Evolutionary conservation across 2,113 vertebrate genomes (phyloP), one percentile per base, ranked within the genome.

Genomic region (Phyllostomus hastatus): DNA sequence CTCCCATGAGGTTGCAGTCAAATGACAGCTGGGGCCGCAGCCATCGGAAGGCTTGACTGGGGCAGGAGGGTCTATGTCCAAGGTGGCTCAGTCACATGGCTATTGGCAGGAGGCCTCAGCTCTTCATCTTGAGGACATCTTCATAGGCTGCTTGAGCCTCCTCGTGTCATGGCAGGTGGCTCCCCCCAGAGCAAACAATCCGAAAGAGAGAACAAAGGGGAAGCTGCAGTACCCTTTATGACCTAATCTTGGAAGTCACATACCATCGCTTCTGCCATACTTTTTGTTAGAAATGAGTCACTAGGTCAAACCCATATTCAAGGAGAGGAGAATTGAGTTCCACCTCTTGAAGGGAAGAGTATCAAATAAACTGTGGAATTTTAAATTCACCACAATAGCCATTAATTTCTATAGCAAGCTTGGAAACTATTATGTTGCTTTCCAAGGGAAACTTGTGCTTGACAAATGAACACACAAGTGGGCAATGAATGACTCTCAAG

Each of bases 401-500:
- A 7, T 80, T 86, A 38, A 94, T 89, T 92, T 89, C 67, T 64
- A 57, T 26, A 82, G 80, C 33, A 67, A 85, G 50, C 80, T 94
- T 89, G 52, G 73, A 91, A 94, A 78, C 31, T 15, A 38, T 43
- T 35, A 26, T 38, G 19, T 66, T 92, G 67, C 28, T 20, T 52
- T 83, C 24, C 19, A 64, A 84, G 67, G 31, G 64, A 95, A 92
- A 92, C 66, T 72, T 31, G 46, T 50, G 20, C 46, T 82, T 94
- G 61, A 95, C 95, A 92, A 82, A 67, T 94, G 90, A 90, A 87
- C 20, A 80, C 43, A 52, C 66, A 92, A 41, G 9, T 46, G 33
- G 52, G 26, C 59, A 78, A 69, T 41, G 86, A 85, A 43, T 54
- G 66, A 91, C 48, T 81, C 52, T 75, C 80, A 76, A 87, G 26